A percentile compares a stretch with the other conserved stretches of the same genome.
Evolutionary conservation across 2,797 vertebrate species (phyloP).

Genomic region (Enteromius treurensis): DNA sequence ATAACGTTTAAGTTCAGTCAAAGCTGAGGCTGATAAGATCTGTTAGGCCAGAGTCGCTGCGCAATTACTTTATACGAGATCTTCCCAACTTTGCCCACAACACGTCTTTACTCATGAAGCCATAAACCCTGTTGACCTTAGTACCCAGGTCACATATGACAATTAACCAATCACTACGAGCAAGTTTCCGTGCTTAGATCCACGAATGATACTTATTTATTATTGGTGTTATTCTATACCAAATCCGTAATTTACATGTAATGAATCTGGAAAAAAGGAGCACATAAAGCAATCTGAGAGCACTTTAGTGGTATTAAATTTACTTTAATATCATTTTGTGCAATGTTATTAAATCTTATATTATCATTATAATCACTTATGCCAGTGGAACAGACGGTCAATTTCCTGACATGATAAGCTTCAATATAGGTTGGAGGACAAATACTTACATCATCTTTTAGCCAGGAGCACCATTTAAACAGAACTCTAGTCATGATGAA

Average conservation of each 20-base stretch:
- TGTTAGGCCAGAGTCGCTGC: not conserved
- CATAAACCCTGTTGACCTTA: not conserved
- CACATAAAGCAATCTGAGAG: not conserved
- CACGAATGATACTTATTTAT: too few relatives aligned
- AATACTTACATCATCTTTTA: not conserved
- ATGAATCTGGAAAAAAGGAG: not conserved
- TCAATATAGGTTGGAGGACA: not conserved
- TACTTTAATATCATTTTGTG: not conserved
- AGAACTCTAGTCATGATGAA: not conserved
- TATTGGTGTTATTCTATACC: not conserved
- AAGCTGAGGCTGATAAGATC: constrained; percentile 26
- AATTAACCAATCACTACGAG: not conserved
- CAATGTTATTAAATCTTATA: not conserved
- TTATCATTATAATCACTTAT: not conserved
- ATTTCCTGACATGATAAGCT: not conserved
- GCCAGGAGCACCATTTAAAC: not conserved
- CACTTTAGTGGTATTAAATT: not conserved
- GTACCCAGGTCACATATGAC: not conserved
- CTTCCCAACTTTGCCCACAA: not conserved
- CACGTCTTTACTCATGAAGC: not conserved
- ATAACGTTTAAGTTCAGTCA: not conserved
- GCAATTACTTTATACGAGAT: not conserved
- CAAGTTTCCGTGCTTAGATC: not conserved
- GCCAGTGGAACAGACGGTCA: not conserved
- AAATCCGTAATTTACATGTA: too few relatives aligned